Evolutionary conservation across 2,113 vertebrate species (phyloP).

Genomic region (Pachycephala philippinensis): DNA sequence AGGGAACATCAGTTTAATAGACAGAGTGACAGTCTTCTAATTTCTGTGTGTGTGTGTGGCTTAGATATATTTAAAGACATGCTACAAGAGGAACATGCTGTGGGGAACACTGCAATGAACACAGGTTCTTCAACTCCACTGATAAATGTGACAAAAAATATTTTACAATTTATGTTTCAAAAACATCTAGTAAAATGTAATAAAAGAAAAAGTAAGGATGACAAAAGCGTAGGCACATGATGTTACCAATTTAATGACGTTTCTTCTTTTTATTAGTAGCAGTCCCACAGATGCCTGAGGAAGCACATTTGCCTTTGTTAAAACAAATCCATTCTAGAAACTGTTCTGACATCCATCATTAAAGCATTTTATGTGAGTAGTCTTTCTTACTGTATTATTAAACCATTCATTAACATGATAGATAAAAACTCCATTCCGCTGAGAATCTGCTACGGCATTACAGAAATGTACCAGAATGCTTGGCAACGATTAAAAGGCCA

Average conservation of each 20-base stretch:
- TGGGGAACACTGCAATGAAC: not conserved
- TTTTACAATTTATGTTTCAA: not conserved
- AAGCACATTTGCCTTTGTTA: conserved; percentile 39
- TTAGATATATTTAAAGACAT: not conserved
- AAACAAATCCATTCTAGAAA: conserved; percentile 44
- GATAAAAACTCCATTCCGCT: conserved; percentile 34
- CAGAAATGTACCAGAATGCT: not conserved
- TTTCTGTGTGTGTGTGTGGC: not conserved
- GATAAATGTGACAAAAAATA: not conserved
- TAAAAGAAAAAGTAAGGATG: conserved; percentile 16
- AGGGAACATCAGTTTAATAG: not conserved
- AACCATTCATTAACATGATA: conserved; percentile 54
- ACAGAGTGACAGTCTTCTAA: not conserved
- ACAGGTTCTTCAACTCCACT: not conserved
- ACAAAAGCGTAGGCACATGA: not conserved
- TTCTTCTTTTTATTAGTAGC: conserved; percentile 43
- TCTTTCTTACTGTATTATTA: conserved; percentile 61
- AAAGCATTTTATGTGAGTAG: conserved; percentile 23
- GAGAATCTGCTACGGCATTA: not conserved
- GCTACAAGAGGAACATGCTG: not conserved
- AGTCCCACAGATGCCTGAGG: conserved; percentile 44
- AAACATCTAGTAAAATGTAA: not conserved
- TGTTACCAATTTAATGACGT: not conserved
- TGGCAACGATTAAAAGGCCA: not conserved
- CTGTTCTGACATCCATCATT: conserved; percentile 47